Evolutionary conservation across 2,797 vertebrate genomes (phyloP).

Genomic region (Pygocentrus nattereri): DNA sequence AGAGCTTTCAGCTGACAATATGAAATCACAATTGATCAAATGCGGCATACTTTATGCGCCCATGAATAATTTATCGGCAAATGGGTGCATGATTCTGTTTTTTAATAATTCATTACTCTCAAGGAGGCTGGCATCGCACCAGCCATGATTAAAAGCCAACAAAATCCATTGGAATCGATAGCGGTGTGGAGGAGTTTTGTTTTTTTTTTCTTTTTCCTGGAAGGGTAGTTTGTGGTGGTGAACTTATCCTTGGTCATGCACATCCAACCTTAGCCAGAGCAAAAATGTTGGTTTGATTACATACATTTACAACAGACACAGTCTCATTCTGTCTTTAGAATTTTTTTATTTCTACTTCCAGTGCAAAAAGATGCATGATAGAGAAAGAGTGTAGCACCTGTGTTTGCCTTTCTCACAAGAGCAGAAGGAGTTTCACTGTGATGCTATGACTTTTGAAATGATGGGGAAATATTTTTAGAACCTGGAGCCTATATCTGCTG

Average conservation of each 20-base stretch:
- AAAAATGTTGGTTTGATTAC: constrained; percentile 21
- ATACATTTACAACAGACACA: constrained; percentile 6
- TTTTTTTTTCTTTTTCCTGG: not conserved
- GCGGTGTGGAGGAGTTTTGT: constrained; percentile 14
- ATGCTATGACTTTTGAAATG: constrained; percentile 12
- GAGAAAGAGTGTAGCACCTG: constrained; percentile 45
- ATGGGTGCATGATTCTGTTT: constrained; percentile 63
- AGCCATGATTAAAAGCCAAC: constrained; percentile 64
- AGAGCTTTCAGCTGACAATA: constrained; percentile 59
- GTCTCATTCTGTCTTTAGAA: constrained; percentile 9
- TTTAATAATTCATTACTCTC: constrained; percentile 65
- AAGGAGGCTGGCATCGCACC: constrained; percentile 55
- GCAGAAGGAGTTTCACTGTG: constrained; percentile 46
- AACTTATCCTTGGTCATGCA: constrained; percentile 13
- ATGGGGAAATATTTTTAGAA: constrained; percentile 49
- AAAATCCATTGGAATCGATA: constrained; percentile 57
- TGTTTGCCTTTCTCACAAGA: constrained; percentile 22
- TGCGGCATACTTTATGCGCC: constrained; percentile 46
- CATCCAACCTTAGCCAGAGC: constrained; percentile 1
- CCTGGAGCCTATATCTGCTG: constrained; percentile 33
- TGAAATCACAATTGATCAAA: constrained; percentile 66
- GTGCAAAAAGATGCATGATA: constrained; percentile 23
- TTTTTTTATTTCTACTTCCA: constrained; percentile 27
- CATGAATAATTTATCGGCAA: constrained; percentile 64
- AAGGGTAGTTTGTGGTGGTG: not conserved